These are phyloP conservation scores for Spinus pinus DNA, from an alignment of 2,797 vertebrate species.

Conservation along the genomic window DNA sequence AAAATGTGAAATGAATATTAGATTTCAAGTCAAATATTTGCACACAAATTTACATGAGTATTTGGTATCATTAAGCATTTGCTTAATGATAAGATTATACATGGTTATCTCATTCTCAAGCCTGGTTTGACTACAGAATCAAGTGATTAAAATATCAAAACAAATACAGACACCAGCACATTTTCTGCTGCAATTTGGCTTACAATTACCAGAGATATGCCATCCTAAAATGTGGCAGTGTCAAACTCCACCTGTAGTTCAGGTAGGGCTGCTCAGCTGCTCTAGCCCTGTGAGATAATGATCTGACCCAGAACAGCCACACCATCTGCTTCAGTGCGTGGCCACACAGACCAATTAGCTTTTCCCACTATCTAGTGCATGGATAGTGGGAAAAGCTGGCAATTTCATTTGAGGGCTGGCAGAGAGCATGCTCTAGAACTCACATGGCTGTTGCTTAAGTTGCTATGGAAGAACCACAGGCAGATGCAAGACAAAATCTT, in stretches of 20 bases:
- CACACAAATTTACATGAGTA: not conserved
- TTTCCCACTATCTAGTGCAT: too few species aligned
- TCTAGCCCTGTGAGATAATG: not conserved
- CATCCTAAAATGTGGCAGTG: not conserved
- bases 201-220: not conserved
- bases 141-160: not conserved
- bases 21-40: not conserved
- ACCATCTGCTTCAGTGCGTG: not conserved
- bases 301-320: not conserved
- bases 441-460: not conserved
- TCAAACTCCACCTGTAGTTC: not conserved
- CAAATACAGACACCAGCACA: not conserved
- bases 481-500: not conserved
- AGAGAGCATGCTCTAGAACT: not conserved
- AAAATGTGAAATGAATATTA: not conserved
- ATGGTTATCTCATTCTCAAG: not conserved
- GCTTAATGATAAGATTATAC: not conserved
- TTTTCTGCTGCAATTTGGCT: not conserved
- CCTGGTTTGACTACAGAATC: not conserved
- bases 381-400: not conserved
- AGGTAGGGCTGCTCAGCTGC: not conserved
- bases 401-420: not conserved
- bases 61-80: not conserved
- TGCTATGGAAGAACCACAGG: not conserved
- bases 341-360: not conserved